Conservation (phyloP, 37 sponge, comb jelly and placozoan species). For the Beroe ovata region DNA sequence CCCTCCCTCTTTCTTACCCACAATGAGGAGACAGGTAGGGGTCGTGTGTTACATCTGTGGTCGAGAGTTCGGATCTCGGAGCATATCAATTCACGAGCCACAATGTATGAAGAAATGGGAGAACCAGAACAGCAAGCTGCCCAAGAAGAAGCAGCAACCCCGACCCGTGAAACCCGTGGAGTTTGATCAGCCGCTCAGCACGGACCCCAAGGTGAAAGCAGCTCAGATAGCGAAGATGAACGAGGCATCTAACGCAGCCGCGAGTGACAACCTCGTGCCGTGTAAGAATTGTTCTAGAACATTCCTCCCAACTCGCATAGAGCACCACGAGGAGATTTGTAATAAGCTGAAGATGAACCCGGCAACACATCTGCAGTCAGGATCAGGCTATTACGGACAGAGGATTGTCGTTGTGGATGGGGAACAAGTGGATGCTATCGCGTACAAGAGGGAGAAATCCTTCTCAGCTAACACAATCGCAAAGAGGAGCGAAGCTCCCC, state of each 20-base stretch:
- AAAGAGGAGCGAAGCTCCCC: neutral
- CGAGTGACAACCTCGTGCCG: slow-evolving; percentile 71
- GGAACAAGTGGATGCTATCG: slow-evolving; percentile 34
- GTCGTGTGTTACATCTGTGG: slow-evolving; percentile 83
- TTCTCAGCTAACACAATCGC: slow-evolving; percentile 39
- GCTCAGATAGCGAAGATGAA: slow-evolving; percentile 57
- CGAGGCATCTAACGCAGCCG: slow-evolving; percentile 67
- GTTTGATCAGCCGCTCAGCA: slow-evolving; percentile 46
- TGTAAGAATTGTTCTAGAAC: slow-evolving; percentile 75
- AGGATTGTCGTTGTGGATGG: slow-evolving; percentile 25
- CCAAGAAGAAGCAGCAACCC: slow-evolving; percentile 70
- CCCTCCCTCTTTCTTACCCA: neutral
- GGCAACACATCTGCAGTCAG: neutral
- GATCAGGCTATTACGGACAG: slow-evolving; percentile 20
- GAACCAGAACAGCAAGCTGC: slow-evolving; percentile 70
- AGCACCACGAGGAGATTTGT: slow-evolving; percentile 72
- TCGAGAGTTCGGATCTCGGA: slow-evolving; percentile 75
- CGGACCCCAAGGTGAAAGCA: slow-evolving; percentile 12
- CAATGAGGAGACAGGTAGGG: slow-evolving; percentile 20
- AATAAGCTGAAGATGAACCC: slow-evolving; percentile 65
- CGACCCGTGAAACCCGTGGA: slow-evolving; percentile 69
- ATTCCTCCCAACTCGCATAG: slow-evolving; percentile 75
- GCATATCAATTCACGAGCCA: slow-evolving; percentile 80
- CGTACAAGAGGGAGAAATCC: slow-evolving; percentile 10
- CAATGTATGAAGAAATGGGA: slow-evolving; percentile 78